phyloP scores from a whole-genome alignment of 2,888 invertebrate genomes.

The Mesoligia furuncula region DNA sequence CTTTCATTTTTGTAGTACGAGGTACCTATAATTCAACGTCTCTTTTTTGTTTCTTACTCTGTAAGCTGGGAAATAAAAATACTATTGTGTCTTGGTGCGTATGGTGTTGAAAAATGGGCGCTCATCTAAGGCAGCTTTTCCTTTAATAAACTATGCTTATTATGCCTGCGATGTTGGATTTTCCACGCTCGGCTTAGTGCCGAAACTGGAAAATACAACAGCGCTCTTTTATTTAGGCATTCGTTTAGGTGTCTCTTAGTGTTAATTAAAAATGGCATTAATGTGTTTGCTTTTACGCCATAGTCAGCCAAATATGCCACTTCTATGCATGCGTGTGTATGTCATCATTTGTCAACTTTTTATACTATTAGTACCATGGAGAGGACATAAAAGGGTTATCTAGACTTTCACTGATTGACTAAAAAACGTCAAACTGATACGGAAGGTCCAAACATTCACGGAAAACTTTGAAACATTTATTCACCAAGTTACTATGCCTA shows the following conservation, averaged over 20 bases:
- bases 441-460: not conserved
- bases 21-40: not conserved
- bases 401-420: not conserved
- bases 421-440: not conserved
- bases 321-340: not conserved
- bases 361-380: not conserved
- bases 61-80: constrained; percentile 1
- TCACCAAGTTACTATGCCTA: not conserved
- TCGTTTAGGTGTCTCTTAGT: not conserved
- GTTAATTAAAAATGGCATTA: not conserved
- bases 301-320: not conserved
- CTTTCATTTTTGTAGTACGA: not conserved
- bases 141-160: not conserved
- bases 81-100: not conserved
- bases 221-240: not conserved
- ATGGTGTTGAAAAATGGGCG: not conserved
- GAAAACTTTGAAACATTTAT: not conserved
- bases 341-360: not conserved
- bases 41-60: not conserved
- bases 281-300: not conserved
- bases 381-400: not conserved
- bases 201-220: not conserved
- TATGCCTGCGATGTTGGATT: not conserved
- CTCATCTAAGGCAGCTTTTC: not conserved
- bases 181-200: not conserved